Evolutionary conservation across 2,113 vertebrate species (phyloP).

Genomic region (Neomonachus schauinslandi): DNA sequence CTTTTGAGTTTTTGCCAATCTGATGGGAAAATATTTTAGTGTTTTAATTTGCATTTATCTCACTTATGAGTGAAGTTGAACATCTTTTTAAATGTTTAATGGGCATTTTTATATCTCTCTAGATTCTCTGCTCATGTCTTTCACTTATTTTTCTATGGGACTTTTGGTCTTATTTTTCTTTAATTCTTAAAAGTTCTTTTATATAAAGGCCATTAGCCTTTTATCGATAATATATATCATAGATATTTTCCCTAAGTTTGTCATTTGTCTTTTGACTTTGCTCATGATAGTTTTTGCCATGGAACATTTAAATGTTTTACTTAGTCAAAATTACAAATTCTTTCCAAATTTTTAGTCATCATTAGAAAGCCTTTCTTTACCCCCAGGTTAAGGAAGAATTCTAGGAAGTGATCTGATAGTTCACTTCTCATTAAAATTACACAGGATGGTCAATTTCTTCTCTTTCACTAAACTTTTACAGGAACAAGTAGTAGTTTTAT

Average conservation of each 20-base stretch:
- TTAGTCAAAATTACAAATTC: not conserved
- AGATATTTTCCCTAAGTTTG: not conserved
- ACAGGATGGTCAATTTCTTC: not conserved
- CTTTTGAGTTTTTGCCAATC: not conserved
- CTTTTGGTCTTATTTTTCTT: not conserved
- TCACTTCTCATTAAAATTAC: not conserved
- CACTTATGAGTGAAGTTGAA: not conserved
- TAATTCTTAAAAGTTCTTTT: not conserved
- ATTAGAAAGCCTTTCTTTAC: not conserved
- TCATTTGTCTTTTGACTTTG: not conserved
- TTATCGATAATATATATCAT: not conserved
- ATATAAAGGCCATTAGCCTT: not conserved
- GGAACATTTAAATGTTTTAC: not conserved
- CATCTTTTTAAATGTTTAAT: not conserved
- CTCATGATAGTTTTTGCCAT: not conserved
- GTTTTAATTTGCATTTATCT: slow-evolving; percentile 13
- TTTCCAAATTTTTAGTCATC: not conserved
- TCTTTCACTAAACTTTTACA: not conserved
- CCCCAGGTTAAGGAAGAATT: not conserved
- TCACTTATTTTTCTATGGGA: not conserved
- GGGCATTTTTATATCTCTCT: not conserved
- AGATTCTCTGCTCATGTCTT: not conserved
- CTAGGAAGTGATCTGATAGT: not conserved
- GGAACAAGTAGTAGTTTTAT: not conserved
- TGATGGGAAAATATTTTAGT: not conserved